A percentile compares a stretch with the other conserved stretches of the same genome.
Conservation (phyloP, 2,113 vertebrate species). For the Tringa solitaria region DNA sequence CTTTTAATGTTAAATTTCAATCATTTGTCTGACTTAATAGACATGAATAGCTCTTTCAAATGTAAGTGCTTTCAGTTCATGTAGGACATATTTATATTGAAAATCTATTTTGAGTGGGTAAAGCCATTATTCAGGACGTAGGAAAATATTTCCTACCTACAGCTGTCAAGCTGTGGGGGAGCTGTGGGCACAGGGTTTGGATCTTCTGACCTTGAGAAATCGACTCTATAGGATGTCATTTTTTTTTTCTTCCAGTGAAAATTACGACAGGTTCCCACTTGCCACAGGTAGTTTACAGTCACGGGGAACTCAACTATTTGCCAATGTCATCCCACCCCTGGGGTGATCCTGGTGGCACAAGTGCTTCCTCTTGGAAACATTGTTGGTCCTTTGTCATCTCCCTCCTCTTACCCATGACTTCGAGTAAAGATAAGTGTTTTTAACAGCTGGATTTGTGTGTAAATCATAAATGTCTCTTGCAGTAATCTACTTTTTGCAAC, state of each 20-base stretch:
- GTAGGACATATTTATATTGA: slow-evolving; percentile 38
- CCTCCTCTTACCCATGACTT: background rate
- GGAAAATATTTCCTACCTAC: slow-evolving; percentile 10
- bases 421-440: background rate
- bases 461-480: background rate
- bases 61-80: slow-evolving; percentile 43
- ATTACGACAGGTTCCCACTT: background rate
- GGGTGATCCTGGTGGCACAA: background rate
- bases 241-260: background rate
- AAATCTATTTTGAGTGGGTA: slow-evolving; percentile 26
- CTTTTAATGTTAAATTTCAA: slow-evolving; percentile 69
- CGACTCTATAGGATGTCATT: fast-evolving
- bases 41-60: slow-evolving; percentile 70
- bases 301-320: background rate
- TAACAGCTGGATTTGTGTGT: background rate
- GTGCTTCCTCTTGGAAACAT: background rate
- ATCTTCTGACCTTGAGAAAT: background rate
- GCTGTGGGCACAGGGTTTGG: background rate
- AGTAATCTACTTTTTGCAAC: background rate
- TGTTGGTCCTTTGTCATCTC: background rate
- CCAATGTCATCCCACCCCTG: background rate
- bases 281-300: background rate
- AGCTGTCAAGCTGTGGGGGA: background rate
- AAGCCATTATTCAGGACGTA: slow-evolving; percentile 11
- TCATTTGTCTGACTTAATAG: slow-evolving; percentile 74